Conservation (phyloP, 2,113 vertebrate species). For the Mystacornis crossleyi region DNA sequence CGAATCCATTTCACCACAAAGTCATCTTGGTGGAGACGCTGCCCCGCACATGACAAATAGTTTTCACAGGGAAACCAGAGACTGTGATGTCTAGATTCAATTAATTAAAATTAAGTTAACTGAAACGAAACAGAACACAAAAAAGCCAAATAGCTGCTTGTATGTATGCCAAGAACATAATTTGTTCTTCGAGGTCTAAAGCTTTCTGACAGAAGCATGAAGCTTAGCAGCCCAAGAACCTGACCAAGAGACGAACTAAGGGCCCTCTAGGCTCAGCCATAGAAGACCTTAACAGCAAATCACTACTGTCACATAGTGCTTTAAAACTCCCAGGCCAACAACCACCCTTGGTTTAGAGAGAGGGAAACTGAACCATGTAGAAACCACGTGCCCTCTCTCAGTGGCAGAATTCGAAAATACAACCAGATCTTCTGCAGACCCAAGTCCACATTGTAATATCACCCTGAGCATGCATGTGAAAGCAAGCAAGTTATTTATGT, state of each 20-base stretch:
- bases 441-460: neutral
- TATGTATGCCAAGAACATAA: neutral
- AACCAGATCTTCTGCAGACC: neutral
- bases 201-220: neutral
- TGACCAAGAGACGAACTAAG: neutral
- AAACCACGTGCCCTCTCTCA: neutral
- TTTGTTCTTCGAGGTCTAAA: neutral
- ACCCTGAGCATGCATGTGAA: neutral
- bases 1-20: neutral
- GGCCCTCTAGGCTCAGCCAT: neutral
- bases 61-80: neutral
- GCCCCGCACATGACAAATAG: rapidly evolving
- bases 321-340: neutral
- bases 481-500: neutral
- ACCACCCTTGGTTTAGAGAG: neutral
- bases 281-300: neutral
- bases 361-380: neutral
- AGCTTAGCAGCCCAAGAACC: neutral
- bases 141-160: neutral
- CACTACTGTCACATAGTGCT: neutral
- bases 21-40: rapidly evolving
- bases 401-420: neutral
- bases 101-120: neutral
- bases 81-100: neutral
- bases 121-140: neutral